Base-by-base conservation (phyloP, 2,888 invertebrate species). In the Conus canariensis region DNA sequence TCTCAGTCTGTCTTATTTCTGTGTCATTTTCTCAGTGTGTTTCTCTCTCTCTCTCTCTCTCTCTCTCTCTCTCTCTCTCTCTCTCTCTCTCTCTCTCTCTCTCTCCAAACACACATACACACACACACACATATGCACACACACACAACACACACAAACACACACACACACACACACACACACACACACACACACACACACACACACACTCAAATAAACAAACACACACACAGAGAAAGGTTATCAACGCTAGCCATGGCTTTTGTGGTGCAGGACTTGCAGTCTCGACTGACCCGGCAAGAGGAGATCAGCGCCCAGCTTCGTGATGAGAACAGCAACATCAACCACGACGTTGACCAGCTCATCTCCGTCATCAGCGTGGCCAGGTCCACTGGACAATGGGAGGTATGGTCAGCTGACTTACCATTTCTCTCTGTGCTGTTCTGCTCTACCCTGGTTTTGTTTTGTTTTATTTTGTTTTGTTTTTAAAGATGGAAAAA, bases 321-420 rank as follows among this genome's bases (percentile, higher is more conserved):
- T 19, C 92, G 94, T 64, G 94, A 94, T 19, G 95, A 96, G 88
- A 95, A 94, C 90, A 91, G 94, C 60, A 95, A 95, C 92, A 93
- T 95, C 10, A 95, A 95, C 90, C 95, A 95, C 92, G 96, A 96
- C 91, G 91, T 95, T 16, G 94, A 95, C 91, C 93, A 94, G 88
- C 94, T 96, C 22, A 94, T 95, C 80, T 93, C 93, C 64, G 94
- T 95, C 77, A 94, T 96, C 87, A 94, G 94, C 87, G 91, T 93
- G 19, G 95, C 95, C 77, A 92, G 95, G 30, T 92, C 94, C 60
- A 93, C 95, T 6, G 95, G 95, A n/a, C 92, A 93, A 74, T 95
- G 95, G 96, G 95, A 95, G 92, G 95, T 95, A 91, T 90, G 93
- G 91, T 12, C 70, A 45, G 45, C 45, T 16, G 1, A 16, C 64